Conservation (phyloP, 2,113 vertebrate species). For the Silurus meridionalis region DNA sequence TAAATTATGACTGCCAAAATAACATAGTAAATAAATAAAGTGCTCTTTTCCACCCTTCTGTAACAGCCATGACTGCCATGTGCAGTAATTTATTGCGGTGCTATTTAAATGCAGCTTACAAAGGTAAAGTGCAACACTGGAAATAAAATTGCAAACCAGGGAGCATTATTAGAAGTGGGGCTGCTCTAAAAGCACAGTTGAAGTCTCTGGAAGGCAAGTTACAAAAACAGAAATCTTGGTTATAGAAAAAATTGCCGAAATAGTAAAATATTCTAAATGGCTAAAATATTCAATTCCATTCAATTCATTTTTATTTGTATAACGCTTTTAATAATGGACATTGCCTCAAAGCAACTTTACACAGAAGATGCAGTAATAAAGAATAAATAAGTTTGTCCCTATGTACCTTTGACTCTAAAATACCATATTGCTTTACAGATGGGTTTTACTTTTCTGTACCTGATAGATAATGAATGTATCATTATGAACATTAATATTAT, state of each 20-base stretch:
- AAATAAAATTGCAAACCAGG: not conserved
- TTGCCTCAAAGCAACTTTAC: too few species aligned
- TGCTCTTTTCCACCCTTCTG: not conserved
- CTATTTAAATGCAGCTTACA: not conserved
- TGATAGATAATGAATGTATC: not conserved
- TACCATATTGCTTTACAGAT: not conserved
- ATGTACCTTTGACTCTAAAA: too few species aligned
- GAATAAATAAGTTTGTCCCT: too few species aligned
- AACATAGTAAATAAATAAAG: constrained; percentile 1
- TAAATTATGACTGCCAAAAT: not conserved
- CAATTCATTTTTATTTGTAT: too few species aligned
- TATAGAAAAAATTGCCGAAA: not conserved
- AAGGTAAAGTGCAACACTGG: not conserved
- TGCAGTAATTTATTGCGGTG: not conserved
- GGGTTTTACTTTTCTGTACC: not conserved
- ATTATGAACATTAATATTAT: not conserved
- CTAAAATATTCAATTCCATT: not conserved
- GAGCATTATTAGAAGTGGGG: not conserved
- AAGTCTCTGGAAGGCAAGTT: not conserved
- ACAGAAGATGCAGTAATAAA: too few species aligned
- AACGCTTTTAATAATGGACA: too few species aligned
- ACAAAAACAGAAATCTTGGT: not conserved
- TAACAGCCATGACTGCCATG: not conserved
- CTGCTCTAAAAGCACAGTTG: not conserved
- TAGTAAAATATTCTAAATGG: too few species aligned